A percentile compares a stretch with the other conserved stretches of the same genome.
Evolutionary conservation across 1,140 invertebrate genomes (phyloP).

Genomic region (Anastatus disparis): DNA sequence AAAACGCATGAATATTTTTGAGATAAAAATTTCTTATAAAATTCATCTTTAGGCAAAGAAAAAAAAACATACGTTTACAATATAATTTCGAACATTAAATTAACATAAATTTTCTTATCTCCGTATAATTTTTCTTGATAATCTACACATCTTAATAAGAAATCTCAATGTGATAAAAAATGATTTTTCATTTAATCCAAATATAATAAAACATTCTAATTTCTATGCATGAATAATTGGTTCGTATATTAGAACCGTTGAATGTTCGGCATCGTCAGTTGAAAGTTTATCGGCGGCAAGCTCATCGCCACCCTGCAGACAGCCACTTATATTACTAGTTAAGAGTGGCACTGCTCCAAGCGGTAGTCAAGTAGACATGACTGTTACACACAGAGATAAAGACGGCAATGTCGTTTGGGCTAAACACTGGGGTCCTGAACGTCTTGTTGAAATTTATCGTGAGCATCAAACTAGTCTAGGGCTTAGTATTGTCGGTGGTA

Average conservation of each 20-base stretch:
- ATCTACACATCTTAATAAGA: too few relatives aligned
- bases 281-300: slow-evolving; percentile 44
- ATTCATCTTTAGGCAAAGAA: too few relatives aligned
- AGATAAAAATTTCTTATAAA: too few relatives aligned
- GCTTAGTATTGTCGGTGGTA: slow-evolving; percentile 97
- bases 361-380: slow-evolving; percentile 57
- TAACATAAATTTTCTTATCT: too few relatives aligned
- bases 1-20: too few relatives aligned
- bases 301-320: slow-evolving; percentile 21
- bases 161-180: too few relatives aligned
- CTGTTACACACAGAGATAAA: slow-evolving; percentile 62
- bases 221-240: too few relatives aligned
- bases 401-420: slow-evolving; percentile 68
- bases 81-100: too few relatives aligned
- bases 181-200: too few relatives aligned
- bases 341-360: slow-evolving; percentile 52
- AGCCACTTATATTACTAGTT: slow-evolving; percentile 47
- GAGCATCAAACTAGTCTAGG: slow-evolving; percentile 83
- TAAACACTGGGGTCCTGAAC: slow-evolving; percentile 89
- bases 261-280: slow-evolving; percentile 23
- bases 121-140: too few relatives aligned
- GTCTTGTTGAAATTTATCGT: slow-evolving; percentile 78
- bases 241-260: slow-evolving; percentile 16
- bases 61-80: too few relatives aligned
- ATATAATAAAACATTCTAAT: too few relatives aligned